Conservation (phyloP, 2,888 invertebrate species). For the Drosophila barbarae region DNA sequence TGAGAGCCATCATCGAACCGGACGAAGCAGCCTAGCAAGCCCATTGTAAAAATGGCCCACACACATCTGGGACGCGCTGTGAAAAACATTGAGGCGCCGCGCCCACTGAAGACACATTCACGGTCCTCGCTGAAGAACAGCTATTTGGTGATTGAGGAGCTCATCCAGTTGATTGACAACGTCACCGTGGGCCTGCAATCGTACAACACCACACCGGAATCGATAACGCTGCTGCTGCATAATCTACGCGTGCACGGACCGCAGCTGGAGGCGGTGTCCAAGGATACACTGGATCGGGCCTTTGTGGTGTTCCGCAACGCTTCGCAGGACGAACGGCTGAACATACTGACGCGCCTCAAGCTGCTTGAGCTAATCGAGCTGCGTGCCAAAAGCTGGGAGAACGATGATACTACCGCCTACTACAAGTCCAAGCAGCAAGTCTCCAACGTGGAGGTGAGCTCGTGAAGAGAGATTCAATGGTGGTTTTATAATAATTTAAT, state of each 20-base stretch:
- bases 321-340: conserved; percentile 91
- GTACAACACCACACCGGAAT: conserved; percentile 85
- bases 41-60: conserved; percentile 79
- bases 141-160: conserved; percentile 85
- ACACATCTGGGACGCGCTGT: conserved; percentile 85
- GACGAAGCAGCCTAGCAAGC: conserved; percentile 2
- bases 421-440: conserved; percentile 85
- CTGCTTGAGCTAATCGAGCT: conserved; percentile 95
- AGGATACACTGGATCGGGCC: conserved; percentile 90
- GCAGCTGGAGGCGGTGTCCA: conserved; percentile 89
- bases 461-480: neutral
- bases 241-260: conserved; percentile 90
- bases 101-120: conserved; percentile 85
- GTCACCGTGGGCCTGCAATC: conserved; percentile 88
- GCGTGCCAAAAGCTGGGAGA: conserved; percentile 94
- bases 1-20: conserved; percentile 16
- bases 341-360: conserved; percentile 91
- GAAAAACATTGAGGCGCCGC: conserved; percentile 87
- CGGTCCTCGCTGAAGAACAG: conserved; percentile 79
- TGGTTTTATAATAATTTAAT: neutral
- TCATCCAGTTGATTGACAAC: conserved; percentile 90
- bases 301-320: conserved; percentile 94
- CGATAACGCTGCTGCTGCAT: conserved; percentile 88
- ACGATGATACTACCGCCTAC: conserved; percentile 91
- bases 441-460: conserved; percentile 82